phyloP scores from a whole-genome alignment of 1,140 invertebrate species.

The Lepidurus packardi region DNA sequence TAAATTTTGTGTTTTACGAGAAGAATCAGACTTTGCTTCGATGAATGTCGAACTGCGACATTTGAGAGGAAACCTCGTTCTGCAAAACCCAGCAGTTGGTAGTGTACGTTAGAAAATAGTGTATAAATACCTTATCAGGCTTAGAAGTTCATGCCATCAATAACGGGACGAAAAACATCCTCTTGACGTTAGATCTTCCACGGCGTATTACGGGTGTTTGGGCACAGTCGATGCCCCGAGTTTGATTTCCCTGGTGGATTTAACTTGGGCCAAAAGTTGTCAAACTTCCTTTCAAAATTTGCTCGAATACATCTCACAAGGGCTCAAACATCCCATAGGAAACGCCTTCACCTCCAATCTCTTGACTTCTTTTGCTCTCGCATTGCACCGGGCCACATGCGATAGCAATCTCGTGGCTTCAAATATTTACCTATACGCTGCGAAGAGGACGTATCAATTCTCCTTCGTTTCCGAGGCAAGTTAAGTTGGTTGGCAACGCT shows the following conservation, averaged over 20 bases:
- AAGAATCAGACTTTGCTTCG: too few species aligned
- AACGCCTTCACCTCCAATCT: slow-evolving; percentile 14
- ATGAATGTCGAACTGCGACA: too few species aligned
- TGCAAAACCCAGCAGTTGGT: not conserved
- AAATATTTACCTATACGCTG: slow-evolving; percentile 9
- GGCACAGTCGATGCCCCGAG: not conserved
- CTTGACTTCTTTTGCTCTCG: not conserved
- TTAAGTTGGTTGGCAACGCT: slow-evolving; percentile 15
- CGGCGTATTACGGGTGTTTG: not conserved
- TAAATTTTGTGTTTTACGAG: too few species aligned
- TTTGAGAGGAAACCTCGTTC: too few species aligned
- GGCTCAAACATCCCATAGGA: slow-evolving; percentile 9
- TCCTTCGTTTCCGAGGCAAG: slow-evolving; percentile 8
- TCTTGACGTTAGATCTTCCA: slow-evolving; percentile 1
- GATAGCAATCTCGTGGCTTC: not conserved
- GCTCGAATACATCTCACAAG: slow-evolving; percentile 2
- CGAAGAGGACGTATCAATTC: not conserved
- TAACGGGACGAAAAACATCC: slow-evolving; percentile 14
- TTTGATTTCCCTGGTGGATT: slow-evolving; percentile 11
- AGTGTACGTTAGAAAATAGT: not conserved
- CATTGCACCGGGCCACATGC: not conserved
- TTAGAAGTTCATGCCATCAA: not conserved
- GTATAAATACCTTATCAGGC: not conserved
- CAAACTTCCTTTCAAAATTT: slow-evolving; percentile 2
- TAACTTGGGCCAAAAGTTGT: slow-evolving; percentile 21